Conservation (phyloP, 2,888 invertebrate genomes). For the Pseudoips prasinana region DNA sequence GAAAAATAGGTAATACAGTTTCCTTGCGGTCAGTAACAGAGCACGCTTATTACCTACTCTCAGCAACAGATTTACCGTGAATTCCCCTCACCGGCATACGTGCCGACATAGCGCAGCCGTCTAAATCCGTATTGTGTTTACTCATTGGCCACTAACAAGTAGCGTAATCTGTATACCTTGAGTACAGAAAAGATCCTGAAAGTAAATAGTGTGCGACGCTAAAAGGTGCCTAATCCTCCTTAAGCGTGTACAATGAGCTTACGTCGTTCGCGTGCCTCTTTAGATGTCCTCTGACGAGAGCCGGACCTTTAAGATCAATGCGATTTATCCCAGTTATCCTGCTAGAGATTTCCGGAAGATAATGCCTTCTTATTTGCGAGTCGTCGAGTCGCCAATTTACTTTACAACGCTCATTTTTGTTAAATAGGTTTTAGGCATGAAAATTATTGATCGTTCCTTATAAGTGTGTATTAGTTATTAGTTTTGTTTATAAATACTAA, state of each 20-base stretch:
- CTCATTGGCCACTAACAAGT: slow-evolving; percentile 47
- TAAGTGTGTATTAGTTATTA: no score
- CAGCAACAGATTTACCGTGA: no score
- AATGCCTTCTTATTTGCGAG: slow-evolving; percentile 52
- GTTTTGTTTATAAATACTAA: no score
- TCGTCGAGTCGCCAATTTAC: slow-evolving; percentile 40
- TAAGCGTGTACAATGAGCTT: slow-evolving; percentile 73
- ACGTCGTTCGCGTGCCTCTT: slow-evolving; percentile 48
- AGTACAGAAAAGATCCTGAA: slow-evolving; percentile 41
- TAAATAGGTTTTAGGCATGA: slow-evolving; percentile 14
- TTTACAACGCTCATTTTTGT: slow-evolving; percentile 33
- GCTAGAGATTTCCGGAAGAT: slow-evolving; percentile 49
- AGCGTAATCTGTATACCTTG: slow-evolving; percentile 47
- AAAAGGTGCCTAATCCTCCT: slow-evolving; percentile 73
- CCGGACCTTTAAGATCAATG: slow-evolving; percentile 66
- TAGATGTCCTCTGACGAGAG: slow-evolving; percentile 63
- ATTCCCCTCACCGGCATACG: no score
- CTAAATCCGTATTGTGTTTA: slow-evolving; percentile 38
- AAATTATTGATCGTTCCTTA: no score
- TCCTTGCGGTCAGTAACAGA: no score
- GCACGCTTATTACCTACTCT: no score
- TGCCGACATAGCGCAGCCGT: not conserved
- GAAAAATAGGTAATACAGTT: no score
- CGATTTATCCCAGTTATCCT: slow-evolving; percentile 53
- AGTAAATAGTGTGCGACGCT: slow-evolving; percentile 71